Conservation (phyloP, 2,797 vertebrate species). For the Enteromius radiatus region DNA sequence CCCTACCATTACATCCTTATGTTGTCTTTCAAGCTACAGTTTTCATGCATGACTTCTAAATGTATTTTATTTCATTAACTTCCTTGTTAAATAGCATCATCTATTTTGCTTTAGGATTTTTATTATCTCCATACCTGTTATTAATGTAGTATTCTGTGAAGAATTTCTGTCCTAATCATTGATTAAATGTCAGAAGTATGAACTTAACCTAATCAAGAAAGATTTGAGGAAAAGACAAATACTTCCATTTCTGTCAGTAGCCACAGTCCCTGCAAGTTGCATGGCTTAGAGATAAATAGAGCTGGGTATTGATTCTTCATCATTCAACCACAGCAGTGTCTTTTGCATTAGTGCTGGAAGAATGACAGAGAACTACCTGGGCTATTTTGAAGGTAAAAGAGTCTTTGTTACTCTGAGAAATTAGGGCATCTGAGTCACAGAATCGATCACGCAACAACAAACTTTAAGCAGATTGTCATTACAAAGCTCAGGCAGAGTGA, state of each 20-base stretch:
- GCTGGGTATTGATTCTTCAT: slow-evolving; percentile 83
- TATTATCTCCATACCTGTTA: not conserved
- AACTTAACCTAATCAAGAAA: slow-evolving; percentile 20
- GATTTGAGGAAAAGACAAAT: slow-evolving; percentile 1
- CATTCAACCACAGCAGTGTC: slow-evolving; percentile 83
- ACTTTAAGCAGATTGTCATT: slow-evolving; percentile 42
- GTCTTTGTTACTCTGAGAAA: slow-evolving; percentile 71
- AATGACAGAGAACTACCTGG: slow-evolving; percentile 70
- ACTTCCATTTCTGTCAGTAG: slow-evolving; percentile 18
- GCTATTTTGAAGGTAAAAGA: slow-evolving; percentile 75
- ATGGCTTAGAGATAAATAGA: slow-evolving; percentile 77
- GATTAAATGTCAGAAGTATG: not conserved
- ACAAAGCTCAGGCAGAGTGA: slow-evolving; percentile 21
- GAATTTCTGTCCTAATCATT: slow-evolving; percentile 13
- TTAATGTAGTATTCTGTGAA: not conserved
- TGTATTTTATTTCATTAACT: not conserved
- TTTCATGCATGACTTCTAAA: slow-evolving; percentile 5
- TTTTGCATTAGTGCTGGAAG: slow-evolving; percentile 87
- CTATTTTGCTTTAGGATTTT: not conserved
- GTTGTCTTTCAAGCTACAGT: not conserved
- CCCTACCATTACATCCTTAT: not conserved
- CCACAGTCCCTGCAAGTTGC: slow-evolving; percentile 75
- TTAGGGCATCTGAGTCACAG: slow-evolving; percentile 49
- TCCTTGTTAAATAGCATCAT: not conserved
- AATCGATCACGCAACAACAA: slow-evolving; percentile 46